Evolutionary conservation across 2,113 vertebrate species (phyloP), one percentile per base, ranked within the genome.

Genomic region (Epinephelus moara): DNA sequence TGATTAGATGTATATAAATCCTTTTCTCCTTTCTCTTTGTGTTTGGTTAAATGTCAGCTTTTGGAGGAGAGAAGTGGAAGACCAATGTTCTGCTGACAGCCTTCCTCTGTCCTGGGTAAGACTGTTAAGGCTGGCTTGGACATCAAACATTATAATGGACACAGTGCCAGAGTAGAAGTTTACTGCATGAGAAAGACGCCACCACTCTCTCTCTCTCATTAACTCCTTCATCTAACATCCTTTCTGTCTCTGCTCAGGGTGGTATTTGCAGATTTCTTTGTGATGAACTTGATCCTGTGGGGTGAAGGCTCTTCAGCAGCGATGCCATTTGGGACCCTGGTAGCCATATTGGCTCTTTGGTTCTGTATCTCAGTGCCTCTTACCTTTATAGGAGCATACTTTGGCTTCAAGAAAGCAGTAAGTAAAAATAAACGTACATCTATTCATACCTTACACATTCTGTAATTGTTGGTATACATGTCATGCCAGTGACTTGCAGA

Each of bases 251-350:
- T 68, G 4, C 61, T 14, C 90, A 99, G 98, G 79, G 96, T 98
- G 69, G 97, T 97, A 3, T 99, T 99, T 95, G 97, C 97, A 0
- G 97, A 99, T 90, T 98, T 99, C 94, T 98, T 99, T 53, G 92
- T 97, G 87, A 98, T 99, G 97, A 99, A 98, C 88, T 93, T 99
- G 64, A 99, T 98, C 88, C 96, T 98, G 45, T 98, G 97, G 97
- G 97, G 97, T 64, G 97, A 98, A 93, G 97, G 97, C 14, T 98
- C 97, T 47, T 98, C 97, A 61, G 97, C 98, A 23, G 97, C 97
- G 56, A 98, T 98, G 93, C 97, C 97, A 0, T 99, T 99, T 30
- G 97, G 97, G 33, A 98, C 97, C 7, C 81, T 98, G 91, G 97
- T 99, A 78, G 97, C 97, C 87, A 97, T 99, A 88, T 88, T 98